phyloP scores from a whole-genome alignment of 2,797 vertebrate species.

The Zalophus californianus region DNA sequence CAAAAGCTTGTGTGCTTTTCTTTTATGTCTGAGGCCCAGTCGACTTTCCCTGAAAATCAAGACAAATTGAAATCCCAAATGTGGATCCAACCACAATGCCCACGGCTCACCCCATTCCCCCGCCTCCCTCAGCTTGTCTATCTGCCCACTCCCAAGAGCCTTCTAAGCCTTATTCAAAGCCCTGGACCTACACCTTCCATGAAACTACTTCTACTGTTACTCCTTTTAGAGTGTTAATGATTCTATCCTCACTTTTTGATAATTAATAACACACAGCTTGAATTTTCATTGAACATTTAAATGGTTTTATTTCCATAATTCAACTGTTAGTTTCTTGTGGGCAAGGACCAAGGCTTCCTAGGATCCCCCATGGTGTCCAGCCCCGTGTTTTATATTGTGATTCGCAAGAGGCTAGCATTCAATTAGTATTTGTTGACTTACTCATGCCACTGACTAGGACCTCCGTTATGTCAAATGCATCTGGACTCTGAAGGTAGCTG shows the following conservation, averaged over 20 bases:
- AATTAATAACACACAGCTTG: neutral
- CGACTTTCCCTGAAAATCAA: neutral
- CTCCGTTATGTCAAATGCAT: neutral
- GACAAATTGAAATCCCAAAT: conserved; percentile 40
- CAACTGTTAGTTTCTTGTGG: neutral
- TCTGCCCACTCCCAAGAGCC: neutral
- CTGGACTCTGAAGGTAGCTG: neutral
- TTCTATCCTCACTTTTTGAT: neutral
- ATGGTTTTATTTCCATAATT: neutral
- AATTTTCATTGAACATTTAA: neutral
- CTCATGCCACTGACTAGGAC: neutral
- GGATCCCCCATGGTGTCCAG: neutral
- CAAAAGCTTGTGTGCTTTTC: conserved; percentile 33
- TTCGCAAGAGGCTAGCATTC: neutral
- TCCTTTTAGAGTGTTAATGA: neutral
- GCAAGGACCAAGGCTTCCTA: neutral
- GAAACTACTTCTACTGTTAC: neutral
- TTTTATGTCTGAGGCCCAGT: neutral
- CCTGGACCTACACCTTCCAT: neutral
- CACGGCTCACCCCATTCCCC: neutral
- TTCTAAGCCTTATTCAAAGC: neutral
- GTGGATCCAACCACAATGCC: neutral
- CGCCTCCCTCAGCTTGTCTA: accelerated
- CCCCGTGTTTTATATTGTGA: neutral
- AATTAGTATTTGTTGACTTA: neutral